A percentile compares a stretch with the other conserved stretches of the same genome.
Conservation (phyloP, 2,888 invertebrate genomes). For the Eupithecia centaureata region DNA sequence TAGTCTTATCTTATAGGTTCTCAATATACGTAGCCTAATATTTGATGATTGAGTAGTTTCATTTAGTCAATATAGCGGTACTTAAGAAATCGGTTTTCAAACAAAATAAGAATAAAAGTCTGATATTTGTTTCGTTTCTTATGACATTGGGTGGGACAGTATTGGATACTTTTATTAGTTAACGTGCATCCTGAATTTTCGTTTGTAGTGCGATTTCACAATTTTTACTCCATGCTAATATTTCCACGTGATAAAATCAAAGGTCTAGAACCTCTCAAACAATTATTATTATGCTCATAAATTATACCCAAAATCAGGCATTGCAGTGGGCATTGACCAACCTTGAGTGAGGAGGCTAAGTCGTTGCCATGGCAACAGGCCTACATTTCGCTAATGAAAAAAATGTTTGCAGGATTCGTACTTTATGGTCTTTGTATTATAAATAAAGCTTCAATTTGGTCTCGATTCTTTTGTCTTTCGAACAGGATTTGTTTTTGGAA, state of each 20-base stretch:
- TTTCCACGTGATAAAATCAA: conserved; percentile 10
- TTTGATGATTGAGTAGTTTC: too few relatives aligned
- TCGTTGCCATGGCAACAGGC: conserved; percentile 41
- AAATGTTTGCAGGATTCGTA: conserved; percentile 49
- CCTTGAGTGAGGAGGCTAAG: conserved; percentile 34
- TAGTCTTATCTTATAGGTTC: too few relatives aligned
- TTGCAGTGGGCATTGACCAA: conserved; percentile 31
- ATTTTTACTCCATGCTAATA: not conserved
- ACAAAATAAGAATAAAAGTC: too few relatives aligned
- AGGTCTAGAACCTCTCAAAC: conserved; percentile 14
- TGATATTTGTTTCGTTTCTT: not conserved
- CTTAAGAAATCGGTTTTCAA: too few relatives aligned
- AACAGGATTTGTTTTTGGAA: conserved; percentile 21
- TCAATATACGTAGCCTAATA: too few relatives aligned
- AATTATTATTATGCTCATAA: conserved; percentile 32
- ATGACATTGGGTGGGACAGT: not conserved
- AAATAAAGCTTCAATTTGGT: conserved; percentile 28
- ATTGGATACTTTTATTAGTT: not conserved
- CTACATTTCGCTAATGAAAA: conserved; percentile 44
- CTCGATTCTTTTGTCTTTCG: conserved; percentile 25
- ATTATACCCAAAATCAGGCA: conserved; percentile 27
- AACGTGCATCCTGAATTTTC: too few relatives aligned
- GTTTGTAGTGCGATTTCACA: not conserved
- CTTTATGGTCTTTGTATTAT: conserved; percentile 24
- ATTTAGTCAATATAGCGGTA: too few relatives aligned